phyloP scores from a whole-genome alignment of 2,113 vertebrate species.

The Aphelocoma coerulescens region DNA sequence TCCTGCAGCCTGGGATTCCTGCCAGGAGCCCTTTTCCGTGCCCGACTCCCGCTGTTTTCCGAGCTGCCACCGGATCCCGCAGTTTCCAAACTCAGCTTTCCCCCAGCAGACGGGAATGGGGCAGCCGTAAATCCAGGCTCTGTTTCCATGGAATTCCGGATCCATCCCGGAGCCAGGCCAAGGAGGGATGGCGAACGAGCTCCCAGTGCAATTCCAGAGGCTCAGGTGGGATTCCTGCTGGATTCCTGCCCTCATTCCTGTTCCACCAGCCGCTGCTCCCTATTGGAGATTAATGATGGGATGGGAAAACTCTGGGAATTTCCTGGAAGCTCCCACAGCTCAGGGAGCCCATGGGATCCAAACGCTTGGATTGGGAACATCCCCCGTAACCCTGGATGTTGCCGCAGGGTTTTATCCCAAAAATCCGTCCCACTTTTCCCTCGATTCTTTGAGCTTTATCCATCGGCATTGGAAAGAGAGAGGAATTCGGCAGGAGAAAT shows the following conservation, averaged over 20 bases:
- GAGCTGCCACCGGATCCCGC: background rate
- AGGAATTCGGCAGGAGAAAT: background rate
- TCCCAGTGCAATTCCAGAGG: background rate
- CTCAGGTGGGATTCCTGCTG: accelerated
- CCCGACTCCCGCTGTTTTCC: background rate
- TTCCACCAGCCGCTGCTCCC: background rate
- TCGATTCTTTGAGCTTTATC: background rate
- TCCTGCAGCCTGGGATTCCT: background rate
- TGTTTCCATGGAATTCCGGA: accelerated
- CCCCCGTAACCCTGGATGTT: accelerated
- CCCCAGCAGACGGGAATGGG: background rate
- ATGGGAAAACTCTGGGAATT: background rate
- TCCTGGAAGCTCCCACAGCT: background rate
- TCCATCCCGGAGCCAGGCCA: background rate
- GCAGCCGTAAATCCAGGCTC: background rate
- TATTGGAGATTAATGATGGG: accelerated
- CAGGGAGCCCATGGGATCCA: background rate
- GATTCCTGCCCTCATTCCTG: background rate
- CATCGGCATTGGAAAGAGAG: no score
- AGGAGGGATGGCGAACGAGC: background rate
- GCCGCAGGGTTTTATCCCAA: accelerated
- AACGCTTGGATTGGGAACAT: accelerated
- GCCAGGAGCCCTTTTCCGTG: background rate
- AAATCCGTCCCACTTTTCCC: background rate
- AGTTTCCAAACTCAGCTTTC: background rate